Base-by-base conservation (phyloP, 2,888 invertebrate species). In the Ochropacha duplaris region DNA sequence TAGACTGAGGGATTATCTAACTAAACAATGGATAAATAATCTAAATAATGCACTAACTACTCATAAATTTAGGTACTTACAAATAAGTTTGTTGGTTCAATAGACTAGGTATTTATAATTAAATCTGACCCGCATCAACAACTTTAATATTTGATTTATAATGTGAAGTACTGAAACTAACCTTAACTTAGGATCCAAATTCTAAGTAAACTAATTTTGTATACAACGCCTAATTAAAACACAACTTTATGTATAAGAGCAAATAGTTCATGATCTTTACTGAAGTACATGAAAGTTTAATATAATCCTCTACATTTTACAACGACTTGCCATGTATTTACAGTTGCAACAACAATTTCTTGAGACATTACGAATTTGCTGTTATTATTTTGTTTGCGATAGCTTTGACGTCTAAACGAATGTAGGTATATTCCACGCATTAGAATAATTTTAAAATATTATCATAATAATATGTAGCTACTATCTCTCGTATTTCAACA, bases 401-500 rank as follows among this genome's bases (percentile, higher is more conserved):
- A n/a, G 4, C 4, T n/a, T 4, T 36, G 2, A 31, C 12, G 31
- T 31, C 1, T 31, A 12, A 31, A 28, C 1, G 31, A 31, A 39
- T 36, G 12, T 34, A 14, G 31, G 11, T 9, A 14, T 14, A 36
- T 36, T n/a, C n/a, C 12, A 5, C 14, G 39, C 16, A 39, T 31
- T n/a, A 16, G 0, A n/a, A 39, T 39, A n/a, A 39, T 5, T 39
- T n/a, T 16, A 39, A 39, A 39, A 16, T 39, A 39, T 16, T n/a
- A 9, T n/a, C n/a, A n/a, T n/a, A n/a, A 6, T 5, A 1, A 16
- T 61, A 57, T 51, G 57, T 60, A 3, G 4, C 26, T 31, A 19
- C 16, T 31, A 50, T 22, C 57, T 68, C 31, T 31, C 12, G 31
- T 31, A 31, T 76, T 76, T 76, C 70, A 70, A 75, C 78, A 76